Evolutionary conservation across 2,113 vertebrate genomes (phyloP).

Genomic region (Lutjanus erythropterus): DNA sequence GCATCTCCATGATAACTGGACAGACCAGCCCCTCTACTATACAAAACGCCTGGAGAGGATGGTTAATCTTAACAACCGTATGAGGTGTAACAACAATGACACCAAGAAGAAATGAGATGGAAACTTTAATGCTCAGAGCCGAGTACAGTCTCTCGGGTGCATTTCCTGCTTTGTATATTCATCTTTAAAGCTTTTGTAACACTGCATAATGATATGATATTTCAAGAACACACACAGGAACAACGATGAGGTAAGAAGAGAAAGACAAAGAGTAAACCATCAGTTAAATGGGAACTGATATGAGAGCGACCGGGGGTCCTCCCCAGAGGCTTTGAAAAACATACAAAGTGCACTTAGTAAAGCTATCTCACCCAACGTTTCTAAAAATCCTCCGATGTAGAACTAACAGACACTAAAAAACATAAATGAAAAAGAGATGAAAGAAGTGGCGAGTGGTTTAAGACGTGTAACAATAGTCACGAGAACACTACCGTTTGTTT

Average conservation of each 20-base stretch:
- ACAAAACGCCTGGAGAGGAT: constrained; percentile 48
- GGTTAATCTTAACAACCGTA: constrained; percentile 8
- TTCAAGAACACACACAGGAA: constrained; percentile 50
- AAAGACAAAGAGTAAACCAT: constrained; percentile 62
- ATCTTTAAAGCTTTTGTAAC: constrained; percentile 83
- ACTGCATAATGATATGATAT: constrained; percentile 79
- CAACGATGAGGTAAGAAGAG: constrained; percentile 72
- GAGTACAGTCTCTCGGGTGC: constrained; percentile 28
- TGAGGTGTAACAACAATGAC: constrained; percentile 14
- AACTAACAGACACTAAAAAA: constrained; percentile 61
- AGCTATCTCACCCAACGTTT: constrained; percentile 79
- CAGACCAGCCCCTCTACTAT: constrained; percentile 66
- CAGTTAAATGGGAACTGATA: constrained; percentile 64
- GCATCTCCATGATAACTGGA: constrained; percentile 58
- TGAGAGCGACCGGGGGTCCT: constrained; percentile 56
- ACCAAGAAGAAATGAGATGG: constrained; percentile 43
- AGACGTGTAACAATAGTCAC: constrained; percentile 49
- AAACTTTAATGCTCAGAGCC: constrained; percentile 45
- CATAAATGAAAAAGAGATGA: constrained; percentile 19
- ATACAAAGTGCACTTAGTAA: constrained; percentile 87
- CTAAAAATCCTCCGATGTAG: constrained; percentile 51
- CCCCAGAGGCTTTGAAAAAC: constrained; percentile 74
- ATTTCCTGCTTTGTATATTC: constrained; percentile 66
- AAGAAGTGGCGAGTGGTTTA: constrained; percentile 59
- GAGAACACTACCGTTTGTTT: constrained; percentile 44